Evolutionary conservation across 1,140 invertebrate genomes (phyloP), one percentile per base, ranked within the genome.

Genomic region (Kradibia gibbosae): DNA sequence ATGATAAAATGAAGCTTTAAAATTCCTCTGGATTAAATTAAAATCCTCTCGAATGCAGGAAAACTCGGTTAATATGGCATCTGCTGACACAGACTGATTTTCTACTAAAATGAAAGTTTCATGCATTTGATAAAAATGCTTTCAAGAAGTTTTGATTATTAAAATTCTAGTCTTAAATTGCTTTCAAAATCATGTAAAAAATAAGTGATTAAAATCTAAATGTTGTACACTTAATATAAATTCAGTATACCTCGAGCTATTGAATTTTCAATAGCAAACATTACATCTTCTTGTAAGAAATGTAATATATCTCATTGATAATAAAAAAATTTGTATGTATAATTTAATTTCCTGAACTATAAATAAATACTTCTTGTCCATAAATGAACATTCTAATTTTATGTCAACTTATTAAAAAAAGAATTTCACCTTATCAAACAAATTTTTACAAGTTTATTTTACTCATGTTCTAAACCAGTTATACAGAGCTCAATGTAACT

Each of bases 1-100:
- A 73, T 50, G 11, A n/a, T 73, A 34, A 73, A 73, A 73, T 25
- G 28, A 53, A 48, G 25, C 28, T 73, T 50, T 53, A 73, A 73
- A 72, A 53, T 48, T 73, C 22, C 45, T n/a, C 71, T 45, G 71
- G 45, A 53, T 73, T 42, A 73, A 73, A 65, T 65, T 36, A 34
- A 73, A 73, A 50, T 53, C 28, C 71, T 53, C n/a, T 34, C 34
- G 25, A 73, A 53, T 53, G 25, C 28, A 42, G n/a, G 20, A 17
- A 34, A 73, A 73, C 42, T 31, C 25, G 45, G 45, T 73, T 73
- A 45, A 73, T 73, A 45, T 45, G 67, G 34, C 45, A 73, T 34
- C 45, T 45, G 71, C 71, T 73, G 71, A 71, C 17, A 50, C 28
- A 34, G 67, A 70, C 39, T 45, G 67, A 70, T 70, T 70, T 25